Conservation (phyloP, 2,113 vertebrate genomes). For the Channa maculata region DNA sequence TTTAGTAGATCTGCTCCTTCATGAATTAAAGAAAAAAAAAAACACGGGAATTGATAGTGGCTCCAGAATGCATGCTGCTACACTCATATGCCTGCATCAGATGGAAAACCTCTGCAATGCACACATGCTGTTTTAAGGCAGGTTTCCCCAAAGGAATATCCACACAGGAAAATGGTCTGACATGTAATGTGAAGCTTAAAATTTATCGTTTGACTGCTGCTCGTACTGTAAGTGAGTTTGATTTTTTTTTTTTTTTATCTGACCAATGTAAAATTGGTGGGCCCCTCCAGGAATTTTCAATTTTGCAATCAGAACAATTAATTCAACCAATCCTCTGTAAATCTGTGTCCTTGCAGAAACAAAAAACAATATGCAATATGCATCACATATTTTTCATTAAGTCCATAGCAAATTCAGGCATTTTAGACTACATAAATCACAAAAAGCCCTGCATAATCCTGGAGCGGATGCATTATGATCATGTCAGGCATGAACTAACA, state of each 20-base stretch:
- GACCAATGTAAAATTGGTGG: not conserved
- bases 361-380: too few species aligned
- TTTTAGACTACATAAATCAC: too few species aligned
- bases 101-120: conserved; percentile 7
- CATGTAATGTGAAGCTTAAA: conserved; percentile 7
- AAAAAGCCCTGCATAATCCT: too few species aligned
- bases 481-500: too few species aligned
- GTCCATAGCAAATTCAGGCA: too few species aligned
- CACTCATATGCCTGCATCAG: not conserved
- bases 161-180: not conserved
- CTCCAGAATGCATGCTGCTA: not conserved
- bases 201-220: not conserved
- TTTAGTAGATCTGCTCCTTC: conserved; percentile 16
- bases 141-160: not conserved
- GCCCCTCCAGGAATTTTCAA: too few species aligned
- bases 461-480: too few species aligned
- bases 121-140: not conserved
- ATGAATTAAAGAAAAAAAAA: conserved; percentile 41
- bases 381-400: too few species aligned
- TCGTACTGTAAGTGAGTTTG: not conserved
- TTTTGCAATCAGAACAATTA: too few species aligned
- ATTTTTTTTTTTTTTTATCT: too few species aligned
- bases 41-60: not conserved
- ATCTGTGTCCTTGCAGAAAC: too few species aligned
- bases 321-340: too few species aligned